Percentiles rank a stretch among this genome's conserved stretches.
These are phyloP conservation scores for Tipula confusa DNA, from an alignment of 2,888 invertebrate genomes.

Conservation along the genomic window DNA sequence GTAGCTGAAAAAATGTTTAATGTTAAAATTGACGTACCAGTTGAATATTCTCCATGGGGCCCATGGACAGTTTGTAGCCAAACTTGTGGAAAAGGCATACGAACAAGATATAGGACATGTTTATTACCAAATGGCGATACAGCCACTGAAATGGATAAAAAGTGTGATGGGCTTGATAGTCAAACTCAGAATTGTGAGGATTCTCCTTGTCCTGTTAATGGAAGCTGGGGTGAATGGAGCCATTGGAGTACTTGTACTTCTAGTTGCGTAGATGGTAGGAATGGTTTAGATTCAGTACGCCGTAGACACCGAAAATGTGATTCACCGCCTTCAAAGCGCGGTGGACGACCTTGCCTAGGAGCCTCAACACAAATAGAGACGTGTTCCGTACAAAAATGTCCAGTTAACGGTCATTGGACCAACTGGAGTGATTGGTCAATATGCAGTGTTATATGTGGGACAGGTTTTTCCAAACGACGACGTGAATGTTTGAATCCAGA, in stretches of 20 bases:
- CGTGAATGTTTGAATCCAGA: constrained; percentile 42
- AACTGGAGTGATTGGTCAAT: constrained; percentile 44
- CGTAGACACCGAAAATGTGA: constrained; percentile 48
- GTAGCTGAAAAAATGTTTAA: constrained; percentile 47
- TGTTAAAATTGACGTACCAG: constrained; percentile 39
- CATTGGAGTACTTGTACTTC: constrained; percentile 21
- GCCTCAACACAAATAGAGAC: constrained; percentile 45
- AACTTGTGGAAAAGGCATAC: constrained; percentile 45
- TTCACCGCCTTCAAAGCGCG: constrained; percentile 46
- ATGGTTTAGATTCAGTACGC: constrained; percentile 41
- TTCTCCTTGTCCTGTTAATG: constrained; percentile 27
- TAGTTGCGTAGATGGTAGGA: not conserved
- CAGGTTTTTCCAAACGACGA: constrained; percentile 40
- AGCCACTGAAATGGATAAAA: not conserved
- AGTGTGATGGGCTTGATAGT: not conserved
- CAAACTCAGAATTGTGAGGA: constrained; percentile 8
- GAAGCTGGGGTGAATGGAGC: constrained; percentile 14
- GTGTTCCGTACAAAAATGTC: constrained; percentile 48
- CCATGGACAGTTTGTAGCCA: constrained; percentile 45
- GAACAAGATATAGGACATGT: constrained; percentile 42
- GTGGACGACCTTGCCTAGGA: constrained; percentile 48
- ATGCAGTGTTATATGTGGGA: constrained; percentile 45
- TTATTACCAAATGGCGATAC: constrained; percentile 34
- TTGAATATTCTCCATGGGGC: constrained; percentile 46
- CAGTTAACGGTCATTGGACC: constrained; percentile 49